Evolutionary conservation across 2,113 vertebrate genomes (phyloP).

Genomic region (Ochotona princeps): DNA sequence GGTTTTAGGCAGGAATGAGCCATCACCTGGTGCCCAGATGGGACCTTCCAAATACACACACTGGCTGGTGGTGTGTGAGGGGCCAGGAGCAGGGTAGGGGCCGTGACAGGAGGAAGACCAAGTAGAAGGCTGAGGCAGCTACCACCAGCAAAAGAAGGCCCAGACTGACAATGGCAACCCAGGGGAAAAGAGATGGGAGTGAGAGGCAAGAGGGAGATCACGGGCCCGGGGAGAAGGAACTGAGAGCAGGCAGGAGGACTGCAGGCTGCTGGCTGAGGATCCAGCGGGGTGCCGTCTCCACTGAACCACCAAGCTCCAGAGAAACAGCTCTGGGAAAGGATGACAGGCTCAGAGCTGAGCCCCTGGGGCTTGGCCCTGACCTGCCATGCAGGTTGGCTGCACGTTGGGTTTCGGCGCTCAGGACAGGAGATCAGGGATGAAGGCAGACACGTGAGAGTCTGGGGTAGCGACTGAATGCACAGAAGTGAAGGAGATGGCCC

Average conservation of each 20-base stretch:
- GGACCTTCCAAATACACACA: background rate
- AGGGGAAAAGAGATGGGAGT: slow-evolving; percentile 66
- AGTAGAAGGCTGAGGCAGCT: slow-evolving; percentile 65
- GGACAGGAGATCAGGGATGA: background rate
- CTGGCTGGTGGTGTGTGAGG: background rate
- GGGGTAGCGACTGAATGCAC: slow-evolving; percentile 14
- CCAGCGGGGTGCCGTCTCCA: slow-evolving; percentile 10
- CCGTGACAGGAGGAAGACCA: slow-evolving; percentile 43
- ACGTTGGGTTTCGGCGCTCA: slow-evolving; percentile 36
- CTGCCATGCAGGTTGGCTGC: background rate
- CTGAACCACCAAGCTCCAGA: slow-evolving; percentile 48
- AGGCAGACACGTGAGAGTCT: slow-evolving; percentile 35
- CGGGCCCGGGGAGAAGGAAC: slow-evolving; percentile 65
- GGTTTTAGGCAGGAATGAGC: background rate
- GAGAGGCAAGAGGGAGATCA: slow-evolving; percentile 63
- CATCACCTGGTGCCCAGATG: background rate
- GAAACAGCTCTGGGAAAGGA: background rate
- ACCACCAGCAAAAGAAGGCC: slow-evolving; percentile 61
- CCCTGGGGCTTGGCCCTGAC: slow-evolving; percentile 4
- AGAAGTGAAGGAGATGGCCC: slow-evolving; percentile 50
- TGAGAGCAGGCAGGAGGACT: slow-evolving; percentile 14
- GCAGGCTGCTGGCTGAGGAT: slow-evolving; percentile 53
- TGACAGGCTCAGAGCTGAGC: background rate
- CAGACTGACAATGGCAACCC: slow-evolving; percentile 73
- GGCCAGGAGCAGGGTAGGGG: slow-evolving; percentile 12